Evolutionary conservation across 2,888 invertebrate genomes (phyloP), one percentile per base, ranked within the genome.

Genomic region (Desoria tigrina): DNA sequence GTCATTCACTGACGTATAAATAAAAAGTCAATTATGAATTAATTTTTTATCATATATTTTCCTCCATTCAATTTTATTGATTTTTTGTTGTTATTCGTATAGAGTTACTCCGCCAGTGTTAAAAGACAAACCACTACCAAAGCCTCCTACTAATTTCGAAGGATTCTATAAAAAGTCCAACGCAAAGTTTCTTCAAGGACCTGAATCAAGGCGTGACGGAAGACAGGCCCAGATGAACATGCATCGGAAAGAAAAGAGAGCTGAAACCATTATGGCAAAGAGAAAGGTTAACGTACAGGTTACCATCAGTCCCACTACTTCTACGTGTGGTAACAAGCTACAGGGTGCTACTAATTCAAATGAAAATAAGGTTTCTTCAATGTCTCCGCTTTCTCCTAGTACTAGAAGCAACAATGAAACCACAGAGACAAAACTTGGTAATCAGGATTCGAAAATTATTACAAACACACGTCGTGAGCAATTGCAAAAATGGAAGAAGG

Each of bases 401-500:
- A 27, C 18, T 26, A 26, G 9, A 16, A 28, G n/a, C n/a, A 55
- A 55, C 6, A 56, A 37, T 24, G 37, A 16, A n/a, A 56, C 16
- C 14, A 16, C 51, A 16, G 42, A 51, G 42, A 54, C 42, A 39
- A 56, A 42, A 54, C 42, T 11, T 24, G 32, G 24, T 42, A 50
- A 9, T 51, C 56, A 11, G n/a, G 23, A 18, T 42, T n/a, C 56
- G 56, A 14, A 39, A 37, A 18, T 37, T 37, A 49, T 7, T 24
- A 56, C 21, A 23, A 18, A 53, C 7, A 45, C 23, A 1, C 54
- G 73, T 27, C 51, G 55, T 9, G 71, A 71, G 6, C 62, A 69
- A 32, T 26, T 73, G 7, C 51, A 57, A 11, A 58, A 66, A 18
- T 73, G 73, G 73, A 73, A 71, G 18, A 60, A 65, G 37, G 69